Base-by-base conservation (phyloP, 2,113 vertebrate species). In the Xyliphius kryptos region DNA sequence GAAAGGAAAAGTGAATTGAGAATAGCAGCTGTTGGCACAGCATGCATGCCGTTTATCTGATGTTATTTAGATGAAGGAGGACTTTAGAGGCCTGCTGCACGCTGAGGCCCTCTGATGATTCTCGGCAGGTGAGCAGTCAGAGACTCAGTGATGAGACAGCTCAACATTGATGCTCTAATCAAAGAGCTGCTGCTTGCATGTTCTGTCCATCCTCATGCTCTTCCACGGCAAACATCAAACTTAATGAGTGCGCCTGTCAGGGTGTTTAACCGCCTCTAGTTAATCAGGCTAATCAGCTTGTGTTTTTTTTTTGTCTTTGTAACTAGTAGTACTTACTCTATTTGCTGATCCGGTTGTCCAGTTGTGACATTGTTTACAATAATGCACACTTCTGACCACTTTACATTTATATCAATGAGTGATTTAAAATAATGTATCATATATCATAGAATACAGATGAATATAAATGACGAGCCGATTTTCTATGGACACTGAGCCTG, bases 61-160 rank as follows among this genome's bases (percentile, higher is more conserved):
- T 40, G 52, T 63, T 53, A 51, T 56, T 68, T 57, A 66, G 65
- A 56, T 74, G 64, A 70, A 74, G 68, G 55, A 38, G 64, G 56
- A 67, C 56, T 60, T 65, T 47, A 56, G 61, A 48, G 61, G 38
- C 52, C 46, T 52, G 54, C 60, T 36, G 16, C 61, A 53, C 46
- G 61, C 68, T 65, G 69, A 65, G 61, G 61, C 52, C 61, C 61
- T 71, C 66, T 63, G 58, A 66, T 66, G 66, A 61, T 21, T 12
- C 56, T 53, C 32, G 20, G 41, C 47, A 46, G 56, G 47, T 21
- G 37, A 61, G 21, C 46, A 52, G 56, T 52, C 61, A 50, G 43
- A 57, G 4, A 37, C 57, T 71, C 57, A 50, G 59, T 41, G 54
- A 50, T 59, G 43, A 47, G 53, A 38, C 57, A 53, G 54, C 40